phyloP scores from a whole-genome alignment of 2,797 vertebrate genomes.

The Tarsius wallacei region DNA sequence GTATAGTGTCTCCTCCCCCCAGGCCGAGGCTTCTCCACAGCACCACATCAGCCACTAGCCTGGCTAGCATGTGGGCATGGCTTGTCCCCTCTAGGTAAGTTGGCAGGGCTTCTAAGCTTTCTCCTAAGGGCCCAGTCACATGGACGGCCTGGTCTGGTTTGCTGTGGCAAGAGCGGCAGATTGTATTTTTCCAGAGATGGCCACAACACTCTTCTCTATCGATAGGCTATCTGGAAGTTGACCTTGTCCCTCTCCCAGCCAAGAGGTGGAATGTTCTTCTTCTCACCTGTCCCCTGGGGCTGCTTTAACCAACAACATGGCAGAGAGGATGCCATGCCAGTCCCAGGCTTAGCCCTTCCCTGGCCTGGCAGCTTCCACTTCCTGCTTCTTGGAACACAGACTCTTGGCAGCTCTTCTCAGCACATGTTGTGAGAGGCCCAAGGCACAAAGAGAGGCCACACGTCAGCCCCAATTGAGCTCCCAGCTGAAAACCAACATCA shows the following conservation, averaged over 20 bases:
- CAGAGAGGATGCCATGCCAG: too few relatives aligned
- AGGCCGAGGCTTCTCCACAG: accelerated
- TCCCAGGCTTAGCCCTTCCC: neutral
- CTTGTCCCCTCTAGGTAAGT: too few relatives aligned
- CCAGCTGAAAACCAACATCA: neutral
- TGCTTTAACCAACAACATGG: neutral
- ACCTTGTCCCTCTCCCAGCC: neutral
- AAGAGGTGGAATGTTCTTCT: accelerated
- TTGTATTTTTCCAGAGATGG: neutral
- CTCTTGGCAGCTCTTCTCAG: neutral
- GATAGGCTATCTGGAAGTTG: neutral
- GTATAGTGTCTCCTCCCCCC: accelerated
- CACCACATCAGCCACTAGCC: accelerated
- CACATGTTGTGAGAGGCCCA: neutral
- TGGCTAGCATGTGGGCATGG: accelerated
- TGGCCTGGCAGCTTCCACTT: neutral
- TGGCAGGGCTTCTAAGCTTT: neutral
- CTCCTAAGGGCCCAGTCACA: neutral
- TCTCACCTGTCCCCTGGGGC: neutral
- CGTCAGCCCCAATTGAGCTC: too few relatives aligned
- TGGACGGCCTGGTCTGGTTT: neutral
- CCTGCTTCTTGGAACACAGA: neutral
- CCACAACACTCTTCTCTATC: accelerated
- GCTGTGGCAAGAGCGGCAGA: too few relatives aligned
- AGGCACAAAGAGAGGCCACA: neutral